Conservation (phyloP, 2,113 vertebrate genomes). For the Elephas maximus region DNA sequence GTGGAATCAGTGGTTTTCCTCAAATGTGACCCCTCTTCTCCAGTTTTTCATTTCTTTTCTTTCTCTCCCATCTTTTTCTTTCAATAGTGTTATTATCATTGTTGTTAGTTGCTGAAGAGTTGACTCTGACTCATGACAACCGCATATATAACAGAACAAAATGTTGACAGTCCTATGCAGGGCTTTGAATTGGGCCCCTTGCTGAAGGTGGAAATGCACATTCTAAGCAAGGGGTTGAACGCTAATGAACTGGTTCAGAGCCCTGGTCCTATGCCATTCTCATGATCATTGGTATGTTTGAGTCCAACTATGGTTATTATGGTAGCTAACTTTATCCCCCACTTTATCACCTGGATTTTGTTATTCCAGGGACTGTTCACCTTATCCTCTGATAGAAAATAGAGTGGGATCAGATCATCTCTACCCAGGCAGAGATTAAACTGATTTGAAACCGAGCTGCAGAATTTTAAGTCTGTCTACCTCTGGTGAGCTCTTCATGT, state of each 20-base stretch:
- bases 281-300: no score
- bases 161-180: background rate
- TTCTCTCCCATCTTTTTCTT: background rate
- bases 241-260: no score
- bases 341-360: background rate
- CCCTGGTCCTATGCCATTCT: no score
- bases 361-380: background rate
- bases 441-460: background rate
- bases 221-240: no score
- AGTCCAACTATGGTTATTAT: no score
- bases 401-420: background rate
- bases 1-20: background rate
- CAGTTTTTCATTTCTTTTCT: background rate
- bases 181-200: no score
- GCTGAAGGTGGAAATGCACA: no score
- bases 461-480: background rate
- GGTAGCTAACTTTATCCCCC: background rate
- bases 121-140: no score
- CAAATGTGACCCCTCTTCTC: background rate
- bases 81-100: background rate
- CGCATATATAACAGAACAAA: background rate
- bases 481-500: background rate
- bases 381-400: background rate
- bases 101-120: background rate
- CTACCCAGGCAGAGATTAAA: background rate